Evolutionary conservation across 2,797 vertebrate genomes (phyloP).

Genomic region (Protonibea diacanthus): DNA sequence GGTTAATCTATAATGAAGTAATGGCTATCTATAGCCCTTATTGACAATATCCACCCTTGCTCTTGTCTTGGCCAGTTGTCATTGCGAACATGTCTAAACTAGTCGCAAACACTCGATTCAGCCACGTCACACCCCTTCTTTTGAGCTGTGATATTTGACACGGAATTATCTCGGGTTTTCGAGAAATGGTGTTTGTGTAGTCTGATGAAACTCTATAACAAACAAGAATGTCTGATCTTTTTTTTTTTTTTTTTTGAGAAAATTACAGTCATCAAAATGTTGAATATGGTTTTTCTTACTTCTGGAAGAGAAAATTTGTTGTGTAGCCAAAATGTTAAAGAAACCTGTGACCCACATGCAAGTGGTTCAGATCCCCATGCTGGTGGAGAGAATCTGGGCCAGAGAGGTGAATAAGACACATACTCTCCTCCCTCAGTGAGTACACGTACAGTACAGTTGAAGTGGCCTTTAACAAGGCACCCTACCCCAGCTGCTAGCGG

Average conservation of each 20-base stretch:
- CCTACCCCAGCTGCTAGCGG: conserved; percentile 16
- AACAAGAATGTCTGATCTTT: neutral
- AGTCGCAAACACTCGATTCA: neutral
- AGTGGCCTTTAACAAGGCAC: conserved; percentile 35
- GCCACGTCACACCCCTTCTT: neutral
- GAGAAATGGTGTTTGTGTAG: neutral
- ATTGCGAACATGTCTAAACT: neutral
- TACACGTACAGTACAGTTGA: conserved; percentile 25
- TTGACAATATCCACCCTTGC: neutral
- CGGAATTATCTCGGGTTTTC: neutral
- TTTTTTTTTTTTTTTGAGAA: neutral
- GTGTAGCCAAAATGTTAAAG: conserved; percentile 38
- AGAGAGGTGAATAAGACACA: conserved; percentile 59
- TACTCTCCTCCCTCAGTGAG: conserved; percentile 32
- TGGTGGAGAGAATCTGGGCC: conserved; percentile 60
- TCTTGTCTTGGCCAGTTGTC: neutral
- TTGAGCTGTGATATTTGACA: neutral
- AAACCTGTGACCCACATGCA: conserved; percentile 57
- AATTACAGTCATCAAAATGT: neutral
- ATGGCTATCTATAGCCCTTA: neutral
- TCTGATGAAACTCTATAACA: neutral
- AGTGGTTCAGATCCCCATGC: conserved; percentile 46
- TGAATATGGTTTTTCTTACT: neutral
- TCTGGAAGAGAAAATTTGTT: neutral
- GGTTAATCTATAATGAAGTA: neutral